These are phyloP conservation scores for Dryocosmus kuriphilus DNA, from an alignment of 2,888 invertebrate species.

Conservation along the genomic window DNA sequence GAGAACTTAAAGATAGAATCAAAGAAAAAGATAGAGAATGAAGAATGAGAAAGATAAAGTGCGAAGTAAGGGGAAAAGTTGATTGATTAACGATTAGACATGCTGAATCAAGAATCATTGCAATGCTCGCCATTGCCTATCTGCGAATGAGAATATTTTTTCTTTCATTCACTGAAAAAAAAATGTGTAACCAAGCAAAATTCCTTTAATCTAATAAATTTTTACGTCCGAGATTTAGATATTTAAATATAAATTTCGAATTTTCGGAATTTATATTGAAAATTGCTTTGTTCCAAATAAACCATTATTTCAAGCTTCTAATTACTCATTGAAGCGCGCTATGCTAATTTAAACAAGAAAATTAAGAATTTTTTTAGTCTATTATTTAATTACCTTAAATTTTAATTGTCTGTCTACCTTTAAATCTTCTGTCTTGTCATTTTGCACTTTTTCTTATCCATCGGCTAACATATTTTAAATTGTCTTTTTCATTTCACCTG, in stretches of 20 bases:
- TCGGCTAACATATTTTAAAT: neutral
- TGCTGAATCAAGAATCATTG: neutral
- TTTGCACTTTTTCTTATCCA: too few relatives aligned
- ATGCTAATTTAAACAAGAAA: too few relatives aligned
- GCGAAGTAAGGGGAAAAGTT: neutral
- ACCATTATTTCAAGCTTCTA: too few relatives aligned
- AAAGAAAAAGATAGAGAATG: neutral
- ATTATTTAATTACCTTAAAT: too few relatives aligned
- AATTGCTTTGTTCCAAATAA: too few relatives aligned
- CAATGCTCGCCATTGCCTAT: neutral
- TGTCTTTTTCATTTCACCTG: neutral
- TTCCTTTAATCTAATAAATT: neutral
- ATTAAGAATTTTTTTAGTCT: too few relatives aligned
- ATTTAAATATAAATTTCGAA: too few relatives aligned
- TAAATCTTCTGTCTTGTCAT: too few relatives aligned
- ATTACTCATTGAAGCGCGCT: too few relatives aligned
- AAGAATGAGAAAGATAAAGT: neutral
- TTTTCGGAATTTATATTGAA: too few relatives aligned
- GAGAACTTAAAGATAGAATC: neutral
- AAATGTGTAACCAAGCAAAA: neutral
- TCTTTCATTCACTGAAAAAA: neutral
- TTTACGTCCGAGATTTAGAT: too few relatives aligned
- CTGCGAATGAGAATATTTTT: neutral
- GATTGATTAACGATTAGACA: neutral
- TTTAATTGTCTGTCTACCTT: too few relatives aligned